These are phyloP conservation scores for Microcebus jonahi DNA, from an alignment of 2,113 vertebrate species.

Conservation along the genomic window DNA sequence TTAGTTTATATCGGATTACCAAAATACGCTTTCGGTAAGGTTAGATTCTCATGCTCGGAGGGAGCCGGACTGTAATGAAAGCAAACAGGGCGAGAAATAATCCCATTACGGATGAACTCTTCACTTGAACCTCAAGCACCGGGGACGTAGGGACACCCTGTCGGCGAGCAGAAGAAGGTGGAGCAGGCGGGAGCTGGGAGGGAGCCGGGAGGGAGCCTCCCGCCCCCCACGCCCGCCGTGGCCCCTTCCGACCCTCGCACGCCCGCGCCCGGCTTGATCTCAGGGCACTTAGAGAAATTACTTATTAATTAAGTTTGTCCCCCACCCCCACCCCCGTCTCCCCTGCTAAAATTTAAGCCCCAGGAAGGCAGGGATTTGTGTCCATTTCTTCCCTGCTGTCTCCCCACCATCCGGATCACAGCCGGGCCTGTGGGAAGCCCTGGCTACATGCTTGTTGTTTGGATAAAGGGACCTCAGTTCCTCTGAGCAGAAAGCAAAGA, in stretches of 20 bases:
- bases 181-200: conserved; percentile 41
- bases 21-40: conserved; percentile 87
- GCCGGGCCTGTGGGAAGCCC: background rate
- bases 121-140: conserved; percentile 85
- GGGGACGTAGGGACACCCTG: conserved; percentile 83
- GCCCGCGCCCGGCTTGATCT: background rate
- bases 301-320: background rate
- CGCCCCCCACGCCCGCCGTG: background rate
- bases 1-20: conserved; percentile 90
- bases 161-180: conserved; percentile 74
- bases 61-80: conserved; percentile 86
- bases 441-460: background rate
- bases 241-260: background rate
- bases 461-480: background rate
- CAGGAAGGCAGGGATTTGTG: background rate
- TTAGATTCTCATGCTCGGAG: conserved; percentile 88
- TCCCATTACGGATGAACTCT: conserved; percentile 89
- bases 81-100: conserved; percentile 88
- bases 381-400: background rate
- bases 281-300: background rate
- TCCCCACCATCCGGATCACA: background rate
- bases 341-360: background rate
- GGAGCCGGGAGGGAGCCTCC: background rate
- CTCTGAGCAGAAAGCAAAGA: conserved; percentile 18
- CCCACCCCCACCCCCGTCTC: background rate